phyloP scores from a whole-genome alignment of 1,140 invertebrate species.

The Scaptomyza hsui region DNA sequence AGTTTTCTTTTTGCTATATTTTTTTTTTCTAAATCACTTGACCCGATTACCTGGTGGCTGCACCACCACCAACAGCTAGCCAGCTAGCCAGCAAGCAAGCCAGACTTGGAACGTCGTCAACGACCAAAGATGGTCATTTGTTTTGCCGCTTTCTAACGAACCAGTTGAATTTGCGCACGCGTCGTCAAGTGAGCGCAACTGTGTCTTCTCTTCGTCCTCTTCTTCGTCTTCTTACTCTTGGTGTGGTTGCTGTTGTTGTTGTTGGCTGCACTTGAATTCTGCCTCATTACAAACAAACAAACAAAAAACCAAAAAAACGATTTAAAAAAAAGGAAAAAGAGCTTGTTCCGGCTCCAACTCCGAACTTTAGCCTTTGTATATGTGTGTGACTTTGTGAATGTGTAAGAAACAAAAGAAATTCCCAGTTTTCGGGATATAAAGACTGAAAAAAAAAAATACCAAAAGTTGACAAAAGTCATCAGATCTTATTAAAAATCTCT shows the following conservation, averaged over 20 bases:
- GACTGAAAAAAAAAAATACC: background rate
- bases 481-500: too few relatives aligned
- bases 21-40: slow-evolving; percentile 76
- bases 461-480: background rate
- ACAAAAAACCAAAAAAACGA: slow-evolving; percentile 3
- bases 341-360: slow-evolving; percentile 15
- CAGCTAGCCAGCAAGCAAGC: slow-evolving; percentile 1
- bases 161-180: slow-evolving; percentile 79
- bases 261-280: slow-evolving; percentile 48
- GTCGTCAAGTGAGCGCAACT: slow-evolving; percentile 54
- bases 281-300: background rate
- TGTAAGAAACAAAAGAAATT: background rate
- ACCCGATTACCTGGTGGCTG: slow-evolving; percentile 79
- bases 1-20: slow-evolving; percentile 47
- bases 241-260: slow-evolving; percentile 23
- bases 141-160: slow-evolving; percentile 81
- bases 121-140: slow-evolving; percentile 67
- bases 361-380: background rate
- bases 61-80: slow-evolving; percentile 26
- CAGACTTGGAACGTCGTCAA: slow-evolving; percentile 20
- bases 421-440: background rate
- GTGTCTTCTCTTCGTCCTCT: slow-evolving; percentile 12
- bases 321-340: slow-evolving; percentile 31
- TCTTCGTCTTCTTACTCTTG: slow-evolving; percentile 1
- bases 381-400: slow-evolving; percentile 2